Conservation (phyloP, 1,140 invertebrate species). For the Caenorhabditis remanei region DNA sequence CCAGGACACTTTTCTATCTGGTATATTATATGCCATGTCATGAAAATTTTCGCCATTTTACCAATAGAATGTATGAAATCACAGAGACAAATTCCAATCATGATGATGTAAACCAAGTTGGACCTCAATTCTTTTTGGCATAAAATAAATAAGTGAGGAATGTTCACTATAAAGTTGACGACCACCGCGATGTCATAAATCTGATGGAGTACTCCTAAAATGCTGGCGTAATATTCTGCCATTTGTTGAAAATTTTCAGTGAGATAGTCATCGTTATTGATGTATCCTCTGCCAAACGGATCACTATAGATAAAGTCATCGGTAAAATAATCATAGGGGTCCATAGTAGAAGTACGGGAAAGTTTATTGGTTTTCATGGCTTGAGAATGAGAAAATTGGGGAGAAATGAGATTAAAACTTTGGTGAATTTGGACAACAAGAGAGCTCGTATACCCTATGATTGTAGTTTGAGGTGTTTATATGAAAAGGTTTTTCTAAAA, state of each 20-base stretch:
- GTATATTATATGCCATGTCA: constrained; percentile 19
- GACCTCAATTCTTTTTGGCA: neutral
- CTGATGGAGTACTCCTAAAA: neutral
- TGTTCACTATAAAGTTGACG: neutral
- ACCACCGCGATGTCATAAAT: neutral
- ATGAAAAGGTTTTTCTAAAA: too few relatives aligned
- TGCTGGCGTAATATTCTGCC: neutral
- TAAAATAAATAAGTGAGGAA: neutral
- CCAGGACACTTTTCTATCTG: neutral
- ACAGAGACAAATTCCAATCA: constrained; percentile 14
- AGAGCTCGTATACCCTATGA: too few relatives aligned
- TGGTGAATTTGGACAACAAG: too few relatives aligned
- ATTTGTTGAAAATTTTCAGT: neutral
- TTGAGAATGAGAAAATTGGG: too few relatives aligned
- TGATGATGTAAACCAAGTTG: constrained; percentile 11
- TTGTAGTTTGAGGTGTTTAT: too few relatives aligned
- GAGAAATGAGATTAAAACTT: too few relatives aligned
- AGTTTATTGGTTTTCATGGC: too few relatives aligned
- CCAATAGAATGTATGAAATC: neutral
- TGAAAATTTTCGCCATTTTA: neutral
- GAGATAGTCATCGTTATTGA: neutral
- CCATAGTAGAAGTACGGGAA: neutral
- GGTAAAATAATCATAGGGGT: neutral
- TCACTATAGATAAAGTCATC: neutral
- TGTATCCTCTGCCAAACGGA: neutral